Percentiles rank a stretch among this genome's conserved stretches.
Evolutionary conservation across 2,888 invertebrate species (phyloP).

Genomic region (Himalopsyche japonica): DNA sequence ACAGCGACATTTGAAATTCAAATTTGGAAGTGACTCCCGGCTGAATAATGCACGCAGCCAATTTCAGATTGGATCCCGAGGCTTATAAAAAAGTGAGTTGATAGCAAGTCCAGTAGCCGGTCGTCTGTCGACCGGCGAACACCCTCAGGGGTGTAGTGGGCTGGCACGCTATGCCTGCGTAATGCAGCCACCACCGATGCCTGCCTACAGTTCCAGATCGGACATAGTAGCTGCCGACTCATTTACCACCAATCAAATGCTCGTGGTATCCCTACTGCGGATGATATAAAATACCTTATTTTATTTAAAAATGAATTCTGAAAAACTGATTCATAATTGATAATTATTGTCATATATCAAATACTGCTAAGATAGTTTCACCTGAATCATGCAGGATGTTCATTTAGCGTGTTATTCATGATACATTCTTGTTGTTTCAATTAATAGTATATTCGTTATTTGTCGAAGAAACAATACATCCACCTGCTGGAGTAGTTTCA

Average conservation of each 20-base stretch:
- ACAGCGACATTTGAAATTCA: slow-evolving; percentile 26
- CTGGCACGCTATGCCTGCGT: background rate
- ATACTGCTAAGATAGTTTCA: too few relatives aligned
- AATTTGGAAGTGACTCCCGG: slow-evolving; percentile 20
- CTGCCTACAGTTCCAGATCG: background rate
- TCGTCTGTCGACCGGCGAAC: slow-evolving; percentile 26
- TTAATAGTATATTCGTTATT: too few relatives aligned
- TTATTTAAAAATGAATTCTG: too few relatives aligned
- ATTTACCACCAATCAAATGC: slow-evolving; percentile 15
- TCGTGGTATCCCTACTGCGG: background rate
- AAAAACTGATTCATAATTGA: too few relatives aligned
- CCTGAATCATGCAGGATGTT: too few relatives aligned
- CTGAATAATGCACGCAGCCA: slow-evolving; percentile 15
- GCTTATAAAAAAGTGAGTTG: slow-evolving; percentile 25
- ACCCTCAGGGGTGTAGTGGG: slow-evolving; percentile 7
- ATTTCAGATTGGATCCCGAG: slow-evolving; percentile 20
- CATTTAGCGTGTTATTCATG: too few relatives aligned
- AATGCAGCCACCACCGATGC: background rate
- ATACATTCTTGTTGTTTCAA: too few relatives aligned
- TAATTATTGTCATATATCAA: too few relatives aligned
- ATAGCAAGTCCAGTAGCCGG: slow-evolving; percentile 31
- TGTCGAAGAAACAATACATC: too few relatives aligned
- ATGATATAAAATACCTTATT: background rate
- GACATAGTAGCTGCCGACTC: background rate
- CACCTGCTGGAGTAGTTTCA: too few relatives aligned